phyloP scores from a whole-genome alignment of 2,113 vertebrate genomes.

The Corydoras sp. region DNA sequence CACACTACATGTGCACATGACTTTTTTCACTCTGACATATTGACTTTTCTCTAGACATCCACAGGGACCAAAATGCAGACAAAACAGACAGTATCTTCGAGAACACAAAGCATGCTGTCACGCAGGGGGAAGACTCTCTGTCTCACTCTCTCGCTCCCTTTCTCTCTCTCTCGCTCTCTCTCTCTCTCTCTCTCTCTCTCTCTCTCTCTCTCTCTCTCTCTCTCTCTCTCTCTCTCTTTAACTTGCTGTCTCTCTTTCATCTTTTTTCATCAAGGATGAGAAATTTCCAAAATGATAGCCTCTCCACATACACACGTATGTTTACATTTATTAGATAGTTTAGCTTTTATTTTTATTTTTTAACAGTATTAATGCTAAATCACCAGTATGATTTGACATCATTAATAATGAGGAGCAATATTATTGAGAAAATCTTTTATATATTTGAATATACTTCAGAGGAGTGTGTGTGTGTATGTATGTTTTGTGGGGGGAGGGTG shows the following conservation, averaged over 20 bases:
- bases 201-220: too few relatives aligned
- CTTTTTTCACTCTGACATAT: too few relatives aligned
- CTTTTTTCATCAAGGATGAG: too few relatives aligned
- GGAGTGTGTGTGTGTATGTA: slow-evolving; percentile 6
- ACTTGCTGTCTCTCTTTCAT: too few relatives aligned
- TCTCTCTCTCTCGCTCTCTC: too few relatives aligned
- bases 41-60: background rate
- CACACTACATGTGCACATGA: background rate
- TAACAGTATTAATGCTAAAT: too few relatives aligned
- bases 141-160: too few relatives aligned
- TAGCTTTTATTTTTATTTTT: background rate
- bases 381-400: too few relatives aligned
- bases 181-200: too few relatives aligned
- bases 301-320: slow-evolving; percentile 1
- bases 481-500: background rate
- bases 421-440: background rate
- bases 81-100: background rate
- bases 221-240: too few relatives aligned
- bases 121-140: background rate
- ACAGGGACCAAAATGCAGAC: slow-evolving; percentile 11
- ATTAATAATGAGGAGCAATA: too few relatives aligned
- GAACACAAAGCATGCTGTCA: background rate
- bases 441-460: background rate
- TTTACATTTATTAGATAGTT: background rate
- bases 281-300: too few relatives aligned